Percentiles rank a stretch among this genome's conserved stretches.
Evolutionary conservation across 2,113 vertebrate genomes (phyloP).

Genomic region (Abramis brama): DNA sequence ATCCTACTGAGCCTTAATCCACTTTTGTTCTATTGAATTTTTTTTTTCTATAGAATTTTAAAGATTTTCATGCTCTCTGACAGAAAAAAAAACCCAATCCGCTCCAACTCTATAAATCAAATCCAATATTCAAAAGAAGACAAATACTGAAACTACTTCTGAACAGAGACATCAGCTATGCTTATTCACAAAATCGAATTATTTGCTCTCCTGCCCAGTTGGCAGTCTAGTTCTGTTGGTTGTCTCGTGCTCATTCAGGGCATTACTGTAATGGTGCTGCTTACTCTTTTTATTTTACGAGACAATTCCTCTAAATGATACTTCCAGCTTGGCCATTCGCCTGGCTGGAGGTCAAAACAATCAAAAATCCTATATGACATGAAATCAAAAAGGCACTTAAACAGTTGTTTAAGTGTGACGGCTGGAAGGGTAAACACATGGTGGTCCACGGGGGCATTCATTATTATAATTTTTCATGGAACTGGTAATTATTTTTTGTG

Average conservation of each 20-base stretch:
- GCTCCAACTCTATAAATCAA: background rate
- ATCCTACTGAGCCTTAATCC: no score
- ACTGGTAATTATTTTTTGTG: background rate
- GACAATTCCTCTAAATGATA: background rate
- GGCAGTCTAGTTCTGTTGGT: background rate
- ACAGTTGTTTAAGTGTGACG: background rate
- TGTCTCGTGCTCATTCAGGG: background rate
- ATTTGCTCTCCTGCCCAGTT: background rate
- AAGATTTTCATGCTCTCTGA: background rate
- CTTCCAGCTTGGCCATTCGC: constrained; percentile 8
- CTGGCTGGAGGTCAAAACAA: background rate
- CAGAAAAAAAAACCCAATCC: background rate
- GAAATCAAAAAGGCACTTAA: background rate
- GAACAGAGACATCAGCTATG: background rate
- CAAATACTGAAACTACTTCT: background rate
- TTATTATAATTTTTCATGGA: background rate
- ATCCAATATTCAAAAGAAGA: background rate
- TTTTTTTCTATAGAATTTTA: background rate
- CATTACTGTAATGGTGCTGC: background rate
- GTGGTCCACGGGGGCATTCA: background rate
- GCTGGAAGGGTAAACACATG: background rate
- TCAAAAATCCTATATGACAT: background rate
- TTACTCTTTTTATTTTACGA: constrained; percentile 12
- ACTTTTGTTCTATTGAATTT: background rate
- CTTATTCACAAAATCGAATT: background rate